Conservation (phyloP, 1,140 invertebrate genomes). For the Batillaria attramentaria region DNA sequence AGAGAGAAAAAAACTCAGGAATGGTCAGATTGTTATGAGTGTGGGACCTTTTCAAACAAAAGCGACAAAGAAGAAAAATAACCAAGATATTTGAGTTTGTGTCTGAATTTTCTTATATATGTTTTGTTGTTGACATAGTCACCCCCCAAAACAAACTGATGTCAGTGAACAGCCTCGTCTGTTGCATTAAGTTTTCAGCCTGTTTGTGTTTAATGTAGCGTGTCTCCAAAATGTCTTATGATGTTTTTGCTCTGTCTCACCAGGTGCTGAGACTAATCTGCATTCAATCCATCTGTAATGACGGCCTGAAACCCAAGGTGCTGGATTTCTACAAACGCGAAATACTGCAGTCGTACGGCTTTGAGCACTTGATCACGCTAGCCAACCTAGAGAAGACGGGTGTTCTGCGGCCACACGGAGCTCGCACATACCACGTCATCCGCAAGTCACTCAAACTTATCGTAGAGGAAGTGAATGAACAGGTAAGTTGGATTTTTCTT, state of each 20-base stretch:
- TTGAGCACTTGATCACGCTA: constrained; percentile 86
- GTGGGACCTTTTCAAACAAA: too few species aligned
- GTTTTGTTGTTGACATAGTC: too few species aligned
- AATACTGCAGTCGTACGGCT: constrained; percentile 88
- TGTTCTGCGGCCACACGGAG: constrained; percentile 81
- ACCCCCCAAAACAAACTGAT: too few species aligned
- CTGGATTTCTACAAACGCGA: constrained; percentile 94
- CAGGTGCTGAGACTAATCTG: constrained; percentile 88
- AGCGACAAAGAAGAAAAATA: too few species aligned
- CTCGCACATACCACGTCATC: constrained; percentile 71
- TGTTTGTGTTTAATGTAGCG: too few species aligned
- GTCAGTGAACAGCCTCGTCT: too few species aligned
- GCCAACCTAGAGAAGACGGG: constrained; percentile 91
- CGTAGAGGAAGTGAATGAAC: constrained; percentile 89
- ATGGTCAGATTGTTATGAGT: too few species aligned
- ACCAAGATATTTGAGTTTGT: too few species aligned
- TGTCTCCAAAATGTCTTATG: too few species aligned
- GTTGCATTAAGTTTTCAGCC: too few species aligned
- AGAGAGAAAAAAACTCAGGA: too few species aligned
- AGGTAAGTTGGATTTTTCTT: constrained; percentile 63
- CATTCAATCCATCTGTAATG: constrained; percentile 75
- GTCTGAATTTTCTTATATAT: not conserved
- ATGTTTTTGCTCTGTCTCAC: too few species aligned
- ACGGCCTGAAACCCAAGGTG: constrained; percentile 91
- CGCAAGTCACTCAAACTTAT: constrained; percentile 80